Evolutionary conservation across 2,888 invertebrate genomes (phyloP).

Genomic region (Mesorhabditis sp.): DNA sequence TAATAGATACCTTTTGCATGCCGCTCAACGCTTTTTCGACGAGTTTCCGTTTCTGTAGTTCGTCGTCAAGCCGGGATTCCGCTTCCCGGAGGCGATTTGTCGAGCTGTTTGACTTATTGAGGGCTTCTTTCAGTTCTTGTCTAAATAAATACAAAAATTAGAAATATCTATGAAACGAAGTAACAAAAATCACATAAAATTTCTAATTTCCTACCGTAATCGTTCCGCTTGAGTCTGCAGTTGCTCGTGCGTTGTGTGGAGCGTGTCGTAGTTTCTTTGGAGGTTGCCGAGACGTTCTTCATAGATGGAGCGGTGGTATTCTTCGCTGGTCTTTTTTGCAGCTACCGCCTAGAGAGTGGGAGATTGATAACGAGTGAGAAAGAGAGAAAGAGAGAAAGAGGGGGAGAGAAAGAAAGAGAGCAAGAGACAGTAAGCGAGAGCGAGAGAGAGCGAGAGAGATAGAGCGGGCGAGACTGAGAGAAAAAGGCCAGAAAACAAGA

Average conservation of each 20-base stretch:
- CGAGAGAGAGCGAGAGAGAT: too few species aligned
- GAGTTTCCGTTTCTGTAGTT: background rate
- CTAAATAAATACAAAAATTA: background rate
- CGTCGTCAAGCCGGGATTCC: background rate
- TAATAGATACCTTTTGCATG: background rate
- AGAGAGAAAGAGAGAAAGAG: too few species aligned
- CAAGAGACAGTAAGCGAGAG: too few species aligned
- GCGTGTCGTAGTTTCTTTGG: slow-evolving; percentile 15
- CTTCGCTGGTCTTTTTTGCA: slow-evolving; percentile 16
- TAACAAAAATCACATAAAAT: too few species aligned
- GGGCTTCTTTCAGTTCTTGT: background rate
- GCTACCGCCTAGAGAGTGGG: slow-evolving; percentile 13
- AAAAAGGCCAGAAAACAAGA: background rate
- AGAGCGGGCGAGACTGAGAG: too few species aligned
- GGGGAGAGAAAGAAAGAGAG: too few species aligned
- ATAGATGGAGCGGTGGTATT: slow-evolving; percentile 16
- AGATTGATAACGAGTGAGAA: too few species aligned
- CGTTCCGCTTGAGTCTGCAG: slow-evolving; percentile 17
- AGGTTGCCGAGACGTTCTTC: slow-evolving; percentile 16
- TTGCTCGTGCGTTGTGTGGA: slow-evolving; percentile 18
- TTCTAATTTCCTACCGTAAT: slow-evolving; percentile 12
- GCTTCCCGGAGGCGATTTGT: slow-evolving; percentile 4
- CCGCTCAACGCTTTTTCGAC: background rate
- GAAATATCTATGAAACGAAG: too few species aligned
- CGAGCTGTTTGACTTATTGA: background rate